Evolutionary conservation across 2,797 vertebrate genomes (phyloP), one percentile per base, ranked within the genome.

Genomic region (Xenopus petersii): DNA sequence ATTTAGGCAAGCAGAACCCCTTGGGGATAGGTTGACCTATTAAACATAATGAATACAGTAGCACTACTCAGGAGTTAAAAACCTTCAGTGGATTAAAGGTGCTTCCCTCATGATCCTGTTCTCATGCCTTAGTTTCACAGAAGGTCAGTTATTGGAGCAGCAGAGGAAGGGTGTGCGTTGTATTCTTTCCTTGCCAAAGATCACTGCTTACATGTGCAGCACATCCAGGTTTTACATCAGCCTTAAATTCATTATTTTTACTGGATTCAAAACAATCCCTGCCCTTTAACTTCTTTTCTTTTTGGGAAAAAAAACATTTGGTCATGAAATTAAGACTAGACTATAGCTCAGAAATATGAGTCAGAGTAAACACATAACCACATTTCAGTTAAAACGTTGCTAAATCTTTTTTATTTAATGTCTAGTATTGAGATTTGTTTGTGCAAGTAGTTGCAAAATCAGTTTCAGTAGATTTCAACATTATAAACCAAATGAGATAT

Each of bases 161-260:
- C 71, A 79, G 67, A 70, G 76, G 76, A 79, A 79, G 76, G 76
- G 76, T 79, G 76, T 79, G 71, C 66, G 42, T 17, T 54, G 61
- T 70, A 64, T 70, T 54, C 66, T 64, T 79, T 79, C 76, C 76
- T 79, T 79, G 66, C 76, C 76, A 79, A 74, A 58, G 21, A 56
- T 62, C 68, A 48, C 68, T 15, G 48, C 71, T 74, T 49, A 42
- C 64, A 58, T 58, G 64, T 70, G 62, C 76, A 65, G 10, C 7
- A 15, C 16, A 72, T 61, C 55, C 58, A 36, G 24, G 62, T 64
- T 26, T 66, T 5, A 67, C 75, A 64, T 71, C 63, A 59, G 71
- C 46, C 47, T 30, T 55, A 4, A 67, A 74, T 64, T 65, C 36
- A 65, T 24, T 60, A 17, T 58, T 66, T 56, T 70, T 60, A 16